Evolutionary conservation across 1,140 invertebrate species (phyloP).

Genomic region (Riptortus pedestris): DNA sequence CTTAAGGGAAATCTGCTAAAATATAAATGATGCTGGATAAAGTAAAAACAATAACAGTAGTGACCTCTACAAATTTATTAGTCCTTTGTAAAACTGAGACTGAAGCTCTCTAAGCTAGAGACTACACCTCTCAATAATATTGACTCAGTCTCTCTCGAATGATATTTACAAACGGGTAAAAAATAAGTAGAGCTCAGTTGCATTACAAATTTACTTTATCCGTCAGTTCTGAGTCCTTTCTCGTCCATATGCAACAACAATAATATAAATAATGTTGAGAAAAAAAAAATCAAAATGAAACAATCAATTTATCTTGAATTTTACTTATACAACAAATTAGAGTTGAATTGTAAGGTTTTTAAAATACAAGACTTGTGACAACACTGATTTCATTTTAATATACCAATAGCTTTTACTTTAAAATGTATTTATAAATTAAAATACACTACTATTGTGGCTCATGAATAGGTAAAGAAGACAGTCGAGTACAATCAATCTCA

Average conservation of each 20-base stretch:
- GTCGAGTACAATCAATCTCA: conserved; percentile 1
- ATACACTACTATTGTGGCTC: conserved; percentile 10
- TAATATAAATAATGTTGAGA: neutral
- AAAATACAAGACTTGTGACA: conserved; percentile 16
- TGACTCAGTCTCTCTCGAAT: too few relatives aligned
- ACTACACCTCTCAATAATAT: neutral
- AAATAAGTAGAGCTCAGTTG: too few relatives aligned
- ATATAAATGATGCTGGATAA: too few relatives aligned
- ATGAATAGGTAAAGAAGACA: conserved; percentile 12
- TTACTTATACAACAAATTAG: conserved; percentile 20
- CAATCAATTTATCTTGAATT: conserved; percentile 15
- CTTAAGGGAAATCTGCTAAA: too few relatives aligned
- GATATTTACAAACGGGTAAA: too few relatives aligned
- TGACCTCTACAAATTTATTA: too few relatives aligned
- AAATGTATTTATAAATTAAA: conserved; percentile 12
- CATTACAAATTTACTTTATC: neutral
- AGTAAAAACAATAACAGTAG: too few relatives aligned
- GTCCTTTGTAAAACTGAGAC: too few relatives aligned
- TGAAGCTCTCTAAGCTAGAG: too few relatives aligned
- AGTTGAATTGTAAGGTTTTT: conserved; percentile 16
- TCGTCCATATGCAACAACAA: neutral
- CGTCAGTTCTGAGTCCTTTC: neutral
- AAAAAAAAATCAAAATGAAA: neutral
- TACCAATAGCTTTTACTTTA: conserved; percentile 5
- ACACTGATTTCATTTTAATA: conserved; percentile 14